Conservation (phyloP, 2,113 vertebrate genomes). For the Cochlearius cochlearius region DNA sequence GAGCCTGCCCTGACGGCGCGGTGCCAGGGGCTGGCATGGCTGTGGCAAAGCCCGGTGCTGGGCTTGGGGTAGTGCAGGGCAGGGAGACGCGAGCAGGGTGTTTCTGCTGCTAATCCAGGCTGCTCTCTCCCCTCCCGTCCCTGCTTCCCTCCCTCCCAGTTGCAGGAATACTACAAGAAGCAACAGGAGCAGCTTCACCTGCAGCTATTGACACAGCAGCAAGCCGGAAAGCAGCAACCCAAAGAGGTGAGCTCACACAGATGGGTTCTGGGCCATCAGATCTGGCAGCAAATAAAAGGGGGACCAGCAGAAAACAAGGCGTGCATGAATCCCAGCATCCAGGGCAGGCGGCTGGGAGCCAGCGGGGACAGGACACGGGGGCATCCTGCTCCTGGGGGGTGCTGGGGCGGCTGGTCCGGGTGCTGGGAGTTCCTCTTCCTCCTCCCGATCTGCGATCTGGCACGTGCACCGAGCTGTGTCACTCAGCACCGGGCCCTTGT, state of each 20-base stretch:
- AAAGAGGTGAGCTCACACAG: constrained; percentile 89
- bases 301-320: background rate
- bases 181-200: constrained; percentile 98
- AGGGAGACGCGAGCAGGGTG: fast-evolving
- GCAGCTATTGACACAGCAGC: constrained; percentile 95
- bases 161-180: constrained; percentile 99
- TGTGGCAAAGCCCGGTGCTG: background rate
- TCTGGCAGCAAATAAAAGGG: background rate
- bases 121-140: background rate
- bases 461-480: background rate
- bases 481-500: background rate
- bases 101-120: background rate
- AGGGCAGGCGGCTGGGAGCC: background rate
- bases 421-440: background rate
- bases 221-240: constrained; percentile 88
- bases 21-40: background rate
- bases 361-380: fast-evolving
- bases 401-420: fast-evolving
- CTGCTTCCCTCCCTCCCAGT: constrained; percentile 66
- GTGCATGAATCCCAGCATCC: background rate
- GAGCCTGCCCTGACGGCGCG: background rate
- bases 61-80: background rate
- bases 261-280: background rate
- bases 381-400: background rate
- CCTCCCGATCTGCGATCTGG: background rate